Evolutionary conservation across 2,888 invertebrate species (phyloP).

Genomic region (Acleris emargana): DNA sequence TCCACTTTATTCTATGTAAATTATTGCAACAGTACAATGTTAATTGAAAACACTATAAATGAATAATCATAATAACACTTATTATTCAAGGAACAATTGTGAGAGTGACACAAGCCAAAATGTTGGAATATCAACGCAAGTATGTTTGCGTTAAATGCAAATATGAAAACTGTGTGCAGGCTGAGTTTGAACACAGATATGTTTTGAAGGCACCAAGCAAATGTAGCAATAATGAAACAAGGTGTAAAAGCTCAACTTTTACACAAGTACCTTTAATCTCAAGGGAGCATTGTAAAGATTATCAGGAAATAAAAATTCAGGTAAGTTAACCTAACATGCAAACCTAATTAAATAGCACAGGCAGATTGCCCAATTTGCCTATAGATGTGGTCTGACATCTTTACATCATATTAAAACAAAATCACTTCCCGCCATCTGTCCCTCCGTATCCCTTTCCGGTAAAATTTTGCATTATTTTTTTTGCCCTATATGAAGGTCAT

Average conservation of each 20-base stretch:
- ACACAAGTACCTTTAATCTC: constrained; percentile 80
- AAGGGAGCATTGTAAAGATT: constrained; percentile 88
- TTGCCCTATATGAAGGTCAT: no score
- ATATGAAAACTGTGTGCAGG: constrained; percentile 85
- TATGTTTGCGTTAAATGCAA: constrained; percentile 92
- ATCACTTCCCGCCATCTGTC: no score
- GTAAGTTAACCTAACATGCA: constrained; percentile 58
- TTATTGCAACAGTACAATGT: neutral
- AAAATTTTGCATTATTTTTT: no score
- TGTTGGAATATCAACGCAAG: constrained; percentile 89
- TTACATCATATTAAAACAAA: no score
- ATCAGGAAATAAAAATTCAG: constrained; percentile 94
- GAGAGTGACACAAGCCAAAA: constrained; percentile 88
- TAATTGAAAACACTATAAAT: no score
- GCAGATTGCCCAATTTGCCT: neutral
- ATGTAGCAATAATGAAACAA: constrained; percentile 80
- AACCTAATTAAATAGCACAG: neutral
- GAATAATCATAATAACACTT: neutral
- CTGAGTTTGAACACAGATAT: constrained; percentile 87
- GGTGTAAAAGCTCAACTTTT: constrained; percentile 83
- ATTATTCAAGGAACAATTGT: constrained; percentile 88
- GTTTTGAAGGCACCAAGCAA: constrained; percentile 80
- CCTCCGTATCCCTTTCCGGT: no score
- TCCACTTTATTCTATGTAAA: no score
- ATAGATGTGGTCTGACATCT: no score